Base-by-base conservation (phyloP, 2,797 vertebrate genomes). In the Rhincodon typus region DNA sequence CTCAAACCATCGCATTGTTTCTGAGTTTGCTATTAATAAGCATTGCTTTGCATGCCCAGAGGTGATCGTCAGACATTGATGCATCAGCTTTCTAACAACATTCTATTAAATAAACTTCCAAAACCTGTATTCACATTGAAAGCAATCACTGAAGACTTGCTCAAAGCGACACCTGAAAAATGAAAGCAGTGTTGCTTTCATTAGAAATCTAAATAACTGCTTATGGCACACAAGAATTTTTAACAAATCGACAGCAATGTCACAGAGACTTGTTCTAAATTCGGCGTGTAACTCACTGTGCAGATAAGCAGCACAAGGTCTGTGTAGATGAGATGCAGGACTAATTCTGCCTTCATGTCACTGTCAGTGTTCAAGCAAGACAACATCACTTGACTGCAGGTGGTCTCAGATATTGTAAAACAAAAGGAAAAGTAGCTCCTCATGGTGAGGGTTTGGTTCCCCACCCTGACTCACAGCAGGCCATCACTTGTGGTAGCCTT, bases 81-180 rank as follows among this genome's bases (percentile, higher is more conserved):
- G 69, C 69, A 94, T 94, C 69, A 50, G n/a, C 69, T 74, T 94
- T 74, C 74, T 94, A 74, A 74, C 69, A 94, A 46, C 94, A 94
- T 72, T 94, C 69, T 74, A 94, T 94, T 94, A 72, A 94, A 94
- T 94, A 94, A 94, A 94, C 67, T 94, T 94, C 94, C 69, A 72
- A 70, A 94, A 94, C 46, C 94, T 74, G 69, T 70, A 69, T 94
- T 94, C 66, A 27, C 30, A 94, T 94, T 50, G 93, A 94, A 38
- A 70, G 69, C 74, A 94, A 94, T 94, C 69, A 94, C 69, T 70
- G 94, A 10, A 74, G 27, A 94, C 94, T 72, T 70, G 94, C 94
- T 94, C 94, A 94, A 34, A 94, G 94, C 69, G 94, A 94, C 94
- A 94, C 10, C 34, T 94, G 69, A 94, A 34, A 94, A 94, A 94